phyloP scores from a whole-genome alignment of 1,140 invertebrate species.

The Sarcophaga bullata region DNA sequence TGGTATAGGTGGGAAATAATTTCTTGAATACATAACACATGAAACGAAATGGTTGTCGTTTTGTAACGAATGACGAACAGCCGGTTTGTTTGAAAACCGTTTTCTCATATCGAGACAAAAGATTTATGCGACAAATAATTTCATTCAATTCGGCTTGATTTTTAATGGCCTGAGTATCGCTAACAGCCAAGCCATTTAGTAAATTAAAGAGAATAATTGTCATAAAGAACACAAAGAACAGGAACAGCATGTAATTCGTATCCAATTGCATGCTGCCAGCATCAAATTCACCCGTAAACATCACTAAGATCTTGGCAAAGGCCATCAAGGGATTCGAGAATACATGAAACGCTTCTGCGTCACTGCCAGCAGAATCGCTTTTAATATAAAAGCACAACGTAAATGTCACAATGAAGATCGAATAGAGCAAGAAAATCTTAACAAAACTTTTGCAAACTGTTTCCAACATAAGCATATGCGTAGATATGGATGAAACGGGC shows the following conservation, averaged over 20 bases:
- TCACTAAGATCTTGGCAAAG: conserved; percentile 82
- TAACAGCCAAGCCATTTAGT: conserved; percentile 83
- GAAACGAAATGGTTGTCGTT: conserved; percentile 65
- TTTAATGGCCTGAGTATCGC: conserved; percentile 80
- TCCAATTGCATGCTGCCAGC: conserved; percentile 77
- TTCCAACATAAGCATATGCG: conserved; percentile 81
- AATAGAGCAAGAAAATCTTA: conserved; percentile 81
- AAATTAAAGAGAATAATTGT: conserved; percentile 84
- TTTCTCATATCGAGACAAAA: conserved; percentile 79
- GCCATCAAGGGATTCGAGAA: conserved; percentile 75
- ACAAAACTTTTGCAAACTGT: conserved; percentile 82
- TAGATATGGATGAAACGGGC: conserved; percentile 75
- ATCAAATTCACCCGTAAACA: conserved; percentile 87
- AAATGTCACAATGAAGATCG: conserved; percentile 82
- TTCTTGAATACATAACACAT: conserved; percentile 70
- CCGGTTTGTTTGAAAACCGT: conserved; percentile 73
- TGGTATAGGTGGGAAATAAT: conserved; percentile 73
- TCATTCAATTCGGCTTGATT: conserved; percentile 80
- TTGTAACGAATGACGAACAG: conserved; percentile 64
- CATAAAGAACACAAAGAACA: conserved; percentile 82
- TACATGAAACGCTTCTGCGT: conserved; percentile 67
- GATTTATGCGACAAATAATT: conserved; percentile 74
- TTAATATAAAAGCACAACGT: conserved; percentile 79
- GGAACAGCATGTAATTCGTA: conserved; percentile 76
- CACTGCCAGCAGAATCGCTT: too few species aligned